Conservation (phyloP, 2,888 invertebrate genomes). For the Morpho helenor region DNA sequence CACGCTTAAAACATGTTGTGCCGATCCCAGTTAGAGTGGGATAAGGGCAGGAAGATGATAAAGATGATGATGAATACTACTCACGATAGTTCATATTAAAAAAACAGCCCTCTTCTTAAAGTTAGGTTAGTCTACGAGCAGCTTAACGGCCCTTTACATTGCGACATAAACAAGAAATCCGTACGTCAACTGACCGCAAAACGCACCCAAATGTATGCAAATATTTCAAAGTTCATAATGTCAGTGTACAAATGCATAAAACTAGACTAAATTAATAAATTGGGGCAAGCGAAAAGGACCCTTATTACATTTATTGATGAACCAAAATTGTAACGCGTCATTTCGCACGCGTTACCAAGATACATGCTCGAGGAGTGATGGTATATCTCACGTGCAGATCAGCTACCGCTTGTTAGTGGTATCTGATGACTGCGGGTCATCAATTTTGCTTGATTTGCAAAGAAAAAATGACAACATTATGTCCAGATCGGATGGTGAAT, state of each 20-base stretch:
- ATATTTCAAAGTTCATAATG: constrained; percentile 21
- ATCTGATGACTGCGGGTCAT: constrained; percentile 59
- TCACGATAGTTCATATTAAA: too few relatives aligned
- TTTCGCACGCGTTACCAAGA: constrained; percentile 7
- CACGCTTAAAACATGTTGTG: too few relatives aligned
- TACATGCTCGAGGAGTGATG: constrained; percentile 30
- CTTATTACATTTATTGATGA: constrained; percentile 16
- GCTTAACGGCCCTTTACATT: too few relatives aligned
- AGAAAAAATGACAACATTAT: constrained; percentile 37
- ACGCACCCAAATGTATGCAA: constrained; percentile 33
- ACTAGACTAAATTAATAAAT: constrained; percentile 12
- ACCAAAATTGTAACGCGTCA: constrained; percentile 21
- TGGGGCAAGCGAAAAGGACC: constrained; percentile 15
- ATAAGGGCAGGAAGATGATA: too few relatives aligned
- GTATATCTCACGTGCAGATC: constrained; percentile 57
- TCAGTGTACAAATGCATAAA: constrained; percentile 11
- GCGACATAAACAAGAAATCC: constrained; percentile 5
- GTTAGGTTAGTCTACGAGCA: too few relatives aligned
- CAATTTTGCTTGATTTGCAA: constrained; percentile 58
- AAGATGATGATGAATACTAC: too few relatives aligned
- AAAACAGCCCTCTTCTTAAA: too few relatives aligned
- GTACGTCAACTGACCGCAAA: constrained; percentile 22
- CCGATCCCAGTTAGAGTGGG: too few relatives aligned
- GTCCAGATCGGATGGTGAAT: constrained; percentile 29
- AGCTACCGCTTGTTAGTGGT: constrained; percentile 65